These are phyloP conservation scores for Ophiothrix spiculata DNA, from an alignment of 35 echinoderm and acorn worm species.

Conservation along the genomic window DNA sequence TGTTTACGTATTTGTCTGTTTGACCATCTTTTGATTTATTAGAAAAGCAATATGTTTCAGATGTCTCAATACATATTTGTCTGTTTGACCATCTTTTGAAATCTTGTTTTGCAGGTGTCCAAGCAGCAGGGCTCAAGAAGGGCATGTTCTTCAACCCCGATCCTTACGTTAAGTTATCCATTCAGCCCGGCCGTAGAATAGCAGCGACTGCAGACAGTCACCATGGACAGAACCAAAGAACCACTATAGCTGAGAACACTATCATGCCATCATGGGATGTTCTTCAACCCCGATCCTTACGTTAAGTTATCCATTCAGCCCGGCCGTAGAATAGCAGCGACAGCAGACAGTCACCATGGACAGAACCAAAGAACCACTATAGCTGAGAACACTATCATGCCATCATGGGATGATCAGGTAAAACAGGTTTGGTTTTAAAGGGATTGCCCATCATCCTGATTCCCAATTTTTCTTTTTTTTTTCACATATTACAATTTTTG, in stretches of 20 bases:
- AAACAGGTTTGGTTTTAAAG: too few species aligned
- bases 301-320: slow-evolving; percentile 88
- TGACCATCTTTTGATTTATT: too few species aligned
- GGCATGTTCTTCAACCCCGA: slow-evolving; percentile 99
- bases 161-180: slow-evolving; percentile 89
- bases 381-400: slow-evolving; percentile 90
- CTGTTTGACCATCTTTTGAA: too few species aligned
- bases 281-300: slow-evolving; percentile 97
- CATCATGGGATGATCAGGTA: slow-evolving; percentile 79
- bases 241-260: slow-evolving; percentile 82
- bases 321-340: slow-evolving; percentile 20
- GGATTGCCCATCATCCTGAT: too few species aligned
- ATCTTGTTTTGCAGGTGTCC: slow-evolving; percentile 59
- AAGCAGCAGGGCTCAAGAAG: slow-evolving; percentile 89
- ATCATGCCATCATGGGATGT: slow-evolving; percentile 88
- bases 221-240: slow-evolving; percentile 76
- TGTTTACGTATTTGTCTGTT: too few species aligned
- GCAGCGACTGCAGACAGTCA: slow-evolving; percentile 28
- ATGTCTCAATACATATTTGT: too few species aligned
- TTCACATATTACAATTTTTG: too few species aligned
- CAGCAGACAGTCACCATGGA: slow-evolving; percentile 42
- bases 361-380: slow-evolving; percentile 82
- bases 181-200: slow-evolving; percentile 58
- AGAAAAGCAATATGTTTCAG: too few species aligned
- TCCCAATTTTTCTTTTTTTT: too few species aligned